These are phyloP conservation scores for Sebastiscus albofasciatus DNA, from an alignment of 2,797 vertebrate species.

Conservation along the genomic window DNA sequence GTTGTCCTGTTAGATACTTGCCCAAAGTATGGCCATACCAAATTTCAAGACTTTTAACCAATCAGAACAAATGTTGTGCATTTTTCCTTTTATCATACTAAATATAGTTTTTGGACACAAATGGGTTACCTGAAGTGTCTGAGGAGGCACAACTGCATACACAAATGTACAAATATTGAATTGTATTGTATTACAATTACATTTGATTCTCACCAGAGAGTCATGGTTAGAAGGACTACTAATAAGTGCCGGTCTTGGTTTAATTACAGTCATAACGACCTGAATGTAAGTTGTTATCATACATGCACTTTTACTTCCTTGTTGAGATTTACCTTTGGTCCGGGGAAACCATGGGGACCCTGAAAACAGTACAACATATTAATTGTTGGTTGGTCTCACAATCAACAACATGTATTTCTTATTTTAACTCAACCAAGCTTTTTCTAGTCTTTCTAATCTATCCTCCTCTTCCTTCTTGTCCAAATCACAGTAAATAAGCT, in stretches of 20 bases:
- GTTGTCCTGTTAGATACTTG: too few relatives aligned
- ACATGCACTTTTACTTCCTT: slow-evolving; percentile 8
- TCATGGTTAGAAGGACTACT: background rate
- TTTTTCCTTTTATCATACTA: too few relatives aligned
- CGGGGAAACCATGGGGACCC: slow-evolving; percentile 97
- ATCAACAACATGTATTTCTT: background rate
- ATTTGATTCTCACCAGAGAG: background rate
- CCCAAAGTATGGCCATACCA: fast-evolving
- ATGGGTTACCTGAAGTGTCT: background rate
- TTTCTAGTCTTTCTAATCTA: background rate
- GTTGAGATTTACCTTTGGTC: slow-evolving; percentile 90
- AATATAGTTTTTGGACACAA: too few relatives aligned
- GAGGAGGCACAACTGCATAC: background rate
- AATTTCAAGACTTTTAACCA: too few relatives aligned
- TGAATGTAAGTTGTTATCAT: slow-evolving; percentile 36
- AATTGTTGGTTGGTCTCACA: background rate
- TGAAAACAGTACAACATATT: slow-evolving; percentile 71
- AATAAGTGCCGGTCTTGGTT: background rate
- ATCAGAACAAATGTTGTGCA: too few relatives aligned
- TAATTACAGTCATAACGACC: background rate
- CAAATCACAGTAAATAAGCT: background rate
- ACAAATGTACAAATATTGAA: background rate
- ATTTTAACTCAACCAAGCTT: background rate
- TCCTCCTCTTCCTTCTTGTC: background rate
- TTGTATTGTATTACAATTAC: background rate